Conservation (phyloP, 2,797 vertebrate genomes). For the Lagodon rhomboides region DNA sequence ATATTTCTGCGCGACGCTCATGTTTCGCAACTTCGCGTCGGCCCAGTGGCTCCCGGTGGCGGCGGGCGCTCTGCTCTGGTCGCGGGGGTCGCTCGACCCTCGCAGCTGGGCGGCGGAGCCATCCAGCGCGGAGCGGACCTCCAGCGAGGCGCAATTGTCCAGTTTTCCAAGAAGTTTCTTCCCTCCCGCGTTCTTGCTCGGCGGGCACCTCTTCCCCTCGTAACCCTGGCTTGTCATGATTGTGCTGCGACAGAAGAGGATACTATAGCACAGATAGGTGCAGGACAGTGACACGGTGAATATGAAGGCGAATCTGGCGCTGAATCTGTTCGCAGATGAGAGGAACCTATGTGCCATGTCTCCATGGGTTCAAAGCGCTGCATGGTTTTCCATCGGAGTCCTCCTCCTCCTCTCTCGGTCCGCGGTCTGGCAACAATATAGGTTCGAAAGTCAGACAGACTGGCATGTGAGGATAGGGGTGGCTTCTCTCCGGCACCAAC, state of each 20-base stretch:
- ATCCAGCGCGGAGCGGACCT: constrained; percentile 58
- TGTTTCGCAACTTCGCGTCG: constrained; percentile 75
- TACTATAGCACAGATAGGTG: constrained; percentile 92
- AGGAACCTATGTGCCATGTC: constrained; percentile 94
- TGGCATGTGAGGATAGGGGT: constrained; percentile 46
- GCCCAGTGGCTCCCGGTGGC: constrained; percentile 63
- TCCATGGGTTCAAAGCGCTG: constrained; percentile 88
- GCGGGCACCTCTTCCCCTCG: constrained; percentile 85
- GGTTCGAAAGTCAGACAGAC: constrained; percentile 60
- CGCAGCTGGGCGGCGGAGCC: constrained; percentile 59
- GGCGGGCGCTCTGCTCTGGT: constrained; percentile 66
- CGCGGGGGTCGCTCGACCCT: constrained; percentile 55
- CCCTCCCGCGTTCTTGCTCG: constrained; percentile 78
- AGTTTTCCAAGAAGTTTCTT: constrained; percentile 92
- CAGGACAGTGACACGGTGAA: constrained; percentile 94
- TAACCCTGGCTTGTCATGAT: constrained; percentile 85
- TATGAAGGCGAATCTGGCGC: constrained; percentile 90
- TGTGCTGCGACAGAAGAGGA: constrained; percentile 88
- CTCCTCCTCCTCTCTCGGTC: constrained; percentile 62
- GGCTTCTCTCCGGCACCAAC: constrained; percentile 56
- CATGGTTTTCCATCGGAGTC: constrained; percentile 83
- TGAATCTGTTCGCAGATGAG: constrained; percentile 88
- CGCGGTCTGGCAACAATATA: constrained; percentile 41
- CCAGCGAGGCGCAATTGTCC: constrained; percentile 83
- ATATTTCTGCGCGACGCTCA: constrained; percentile 83